These are phyloP conservation scores for Xenus cinereus DNA, from an alignment of 2,113 vertebrate species.

Conservation along the genomic window DNA sequence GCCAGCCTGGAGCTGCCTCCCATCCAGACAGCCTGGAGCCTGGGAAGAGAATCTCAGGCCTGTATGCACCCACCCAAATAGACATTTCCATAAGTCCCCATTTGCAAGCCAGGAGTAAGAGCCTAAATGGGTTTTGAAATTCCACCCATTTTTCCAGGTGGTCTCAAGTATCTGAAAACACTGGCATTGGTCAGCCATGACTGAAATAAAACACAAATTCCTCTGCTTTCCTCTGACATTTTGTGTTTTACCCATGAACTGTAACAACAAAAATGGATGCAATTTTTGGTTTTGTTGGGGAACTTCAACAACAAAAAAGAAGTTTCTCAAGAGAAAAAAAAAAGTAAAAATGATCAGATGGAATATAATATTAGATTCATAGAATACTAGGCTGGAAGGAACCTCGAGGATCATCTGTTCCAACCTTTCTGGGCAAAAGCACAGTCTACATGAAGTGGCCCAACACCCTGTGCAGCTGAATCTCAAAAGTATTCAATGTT, in stretches of 20 bases:
- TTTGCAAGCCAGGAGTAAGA: neutral
- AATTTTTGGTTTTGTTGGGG: neutral
- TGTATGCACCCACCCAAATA: neutral
- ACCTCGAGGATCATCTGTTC: neutral
- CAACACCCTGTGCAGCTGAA: neutral
- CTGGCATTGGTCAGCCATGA: neutral
- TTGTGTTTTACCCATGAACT: neutral
- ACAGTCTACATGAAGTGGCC: neutral
- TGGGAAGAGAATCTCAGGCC: neutral
- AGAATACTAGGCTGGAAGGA: neutral
- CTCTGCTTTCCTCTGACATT: neutral
- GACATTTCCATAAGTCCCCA: neutral
- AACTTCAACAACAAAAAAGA: neutral
- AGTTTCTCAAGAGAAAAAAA: neutral
- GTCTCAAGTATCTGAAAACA: neutral
- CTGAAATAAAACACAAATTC: neutral
- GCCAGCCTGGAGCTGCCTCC: neutral
- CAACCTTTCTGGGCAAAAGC: neutral
- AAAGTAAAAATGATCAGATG: neutral
- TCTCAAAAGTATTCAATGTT: neutral
- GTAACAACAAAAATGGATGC: neutral
- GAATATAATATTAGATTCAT: neutral
- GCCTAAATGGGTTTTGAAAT: neutral
- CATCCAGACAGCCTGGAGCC: neutral
- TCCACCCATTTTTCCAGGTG: neutral